Conservation (phyloP, 2,113 vertebrate genomes). For the Grantiella picta region DNA sequence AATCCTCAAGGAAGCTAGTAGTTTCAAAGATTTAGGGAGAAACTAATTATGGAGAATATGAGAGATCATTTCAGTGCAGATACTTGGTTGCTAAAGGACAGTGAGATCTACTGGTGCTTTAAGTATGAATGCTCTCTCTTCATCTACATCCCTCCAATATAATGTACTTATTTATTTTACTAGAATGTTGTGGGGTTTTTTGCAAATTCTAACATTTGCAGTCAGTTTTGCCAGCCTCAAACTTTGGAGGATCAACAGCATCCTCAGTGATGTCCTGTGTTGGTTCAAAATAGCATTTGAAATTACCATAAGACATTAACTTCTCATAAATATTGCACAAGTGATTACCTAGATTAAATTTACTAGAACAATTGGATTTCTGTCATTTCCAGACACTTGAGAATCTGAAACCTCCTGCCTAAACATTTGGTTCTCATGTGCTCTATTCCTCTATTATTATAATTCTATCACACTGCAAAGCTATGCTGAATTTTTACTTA, state of each 20-base stretch:
- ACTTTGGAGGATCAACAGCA: neutral
- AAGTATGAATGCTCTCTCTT: neutral
- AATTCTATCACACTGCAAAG: neutral
- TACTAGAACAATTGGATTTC: neutral
- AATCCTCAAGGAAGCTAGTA: neutral
- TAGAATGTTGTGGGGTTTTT: neutral
- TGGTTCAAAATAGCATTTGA: neutral
- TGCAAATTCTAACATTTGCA: neutral
- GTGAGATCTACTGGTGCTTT: neutral
- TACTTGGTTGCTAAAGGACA: neutral
- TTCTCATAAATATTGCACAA: neutral
- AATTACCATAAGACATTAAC: neutral
- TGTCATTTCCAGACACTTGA: neutral
- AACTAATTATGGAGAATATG: neutral
- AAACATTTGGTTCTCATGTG: neutral
- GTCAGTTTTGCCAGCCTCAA: neutral
- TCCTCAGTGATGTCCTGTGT: accelerated
- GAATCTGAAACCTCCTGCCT: neutral
- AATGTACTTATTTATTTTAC: neutral
- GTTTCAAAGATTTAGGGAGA: neutral
- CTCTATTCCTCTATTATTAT: neutral
- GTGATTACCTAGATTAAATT: neutral
- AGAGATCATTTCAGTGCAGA: neutral
- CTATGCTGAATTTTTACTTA: neutral
- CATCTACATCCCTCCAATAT: neutral